Base-by-base conservation (phyloP, 2,797 vertebrate species). In the Remorina albescens region DNA sequence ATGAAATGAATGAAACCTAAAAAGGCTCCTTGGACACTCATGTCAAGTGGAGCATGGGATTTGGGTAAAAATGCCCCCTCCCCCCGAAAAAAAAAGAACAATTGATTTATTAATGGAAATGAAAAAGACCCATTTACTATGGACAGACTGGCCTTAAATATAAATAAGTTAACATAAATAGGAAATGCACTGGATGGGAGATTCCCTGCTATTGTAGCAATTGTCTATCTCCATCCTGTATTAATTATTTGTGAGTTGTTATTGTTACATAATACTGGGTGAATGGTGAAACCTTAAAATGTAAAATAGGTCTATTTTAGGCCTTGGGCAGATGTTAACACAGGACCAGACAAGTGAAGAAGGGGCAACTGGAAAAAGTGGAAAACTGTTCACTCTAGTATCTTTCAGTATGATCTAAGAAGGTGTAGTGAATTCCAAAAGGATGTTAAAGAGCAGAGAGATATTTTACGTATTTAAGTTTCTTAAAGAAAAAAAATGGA, bases 161-260 rank as follows among this genome's bases (percentile, higher is more conserved):
- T n/a, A n/a, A n/a, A n/a, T n/a, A n/a, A n/a, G n/a, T n/a, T n/a
- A n/a, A 73, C 37, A 59, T 59, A 51, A 73, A 82, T 30, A 28
- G 65, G 46, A 63, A 78, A 57, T 57, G 46, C 67, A n/a, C 59
- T 46, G 26, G 64, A 62, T 49, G 62, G 69, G 83, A 84, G 81
- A 69, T 74, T 75, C 82, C 76, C 65, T 69, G 71, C 28, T 42
- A 62, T 46, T 49, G 58, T 46, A 63, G 39, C 37, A 53, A 67
- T 61, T 12, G 6, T 70, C 73, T 39, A 32, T 81, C 62, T 72
- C 51, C 19, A 34, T 28, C 28, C 64, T 19, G 8, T 23, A 73
- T 87, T 61, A 76, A 90, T 85, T 64, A 88, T 90, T 89, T 67
- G 90, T 18, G 13, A 61, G 64, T 39, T 77, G 51, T 67, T 42